Evolutionary conservation across 2,797 vertebrate genomes (phyloP).

Genomic region (Crocodylus rhombifer): DNA sequence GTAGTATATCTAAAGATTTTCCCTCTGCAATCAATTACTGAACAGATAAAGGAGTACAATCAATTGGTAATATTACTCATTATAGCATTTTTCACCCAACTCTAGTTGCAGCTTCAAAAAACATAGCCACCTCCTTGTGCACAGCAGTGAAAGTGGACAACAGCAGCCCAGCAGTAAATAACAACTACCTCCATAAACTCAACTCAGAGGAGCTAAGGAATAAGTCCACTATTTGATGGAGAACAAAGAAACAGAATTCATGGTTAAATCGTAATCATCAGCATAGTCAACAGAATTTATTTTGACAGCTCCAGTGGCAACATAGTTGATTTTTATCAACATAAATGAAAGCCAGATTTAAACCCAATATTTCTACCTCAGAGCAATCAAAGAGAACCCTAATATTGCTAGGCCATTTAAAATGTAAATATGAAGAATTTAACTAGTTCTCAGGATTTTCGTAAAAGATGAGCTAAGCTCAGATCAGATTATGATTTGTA

Average conservation of each 20-base stretch:
- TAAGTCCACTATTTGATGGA: not conserved
- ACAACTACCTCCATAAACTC: not conserved
- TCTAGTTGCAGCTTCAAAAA: slow-evolving; percentile 57
- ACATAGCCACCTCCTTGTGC: not conserved
- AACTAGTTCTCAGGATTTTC: too few relatives aligned
- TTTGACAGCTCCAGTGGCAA: not conserved
- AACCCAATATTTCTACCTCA: accelerated
- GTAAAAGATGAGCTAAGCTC: too few relatives aligned
- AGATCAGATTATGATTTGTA: too few relatives aligned
- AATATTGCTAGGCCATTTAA: too few relatives aligned
- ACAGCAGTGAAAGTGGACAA: not conserved
- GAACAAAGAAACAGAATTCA: accelerated
- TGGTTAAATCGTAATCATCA: accelerated
- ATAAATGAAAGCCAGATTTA: not conserved
- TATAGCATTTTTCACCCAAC: not conserved
- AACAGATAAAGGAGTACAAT: slow-evolving; percentile 65
- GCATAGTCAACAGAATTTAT: not conserved
- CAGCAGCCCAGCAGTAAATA: not conserved
- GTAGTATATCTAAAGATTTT: slow-evolving; percentile 51
- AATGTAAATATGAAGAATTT: too few relatives aligned
- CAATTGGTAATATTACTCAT: slow-evolving; percentile 66
- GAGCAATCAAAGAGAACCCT: not conserved
- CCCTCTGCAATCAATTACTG: slow-evolving; percentile 72
- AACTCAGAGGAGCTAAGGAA: not conserved
- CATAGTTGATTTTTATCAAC: not conserved